Evolutionary conservation across 2,113 vertebrate species (phyloP), one percentile per base, ranked within the genome.

Genomic region (Copsychus sechellarum): DNA sequence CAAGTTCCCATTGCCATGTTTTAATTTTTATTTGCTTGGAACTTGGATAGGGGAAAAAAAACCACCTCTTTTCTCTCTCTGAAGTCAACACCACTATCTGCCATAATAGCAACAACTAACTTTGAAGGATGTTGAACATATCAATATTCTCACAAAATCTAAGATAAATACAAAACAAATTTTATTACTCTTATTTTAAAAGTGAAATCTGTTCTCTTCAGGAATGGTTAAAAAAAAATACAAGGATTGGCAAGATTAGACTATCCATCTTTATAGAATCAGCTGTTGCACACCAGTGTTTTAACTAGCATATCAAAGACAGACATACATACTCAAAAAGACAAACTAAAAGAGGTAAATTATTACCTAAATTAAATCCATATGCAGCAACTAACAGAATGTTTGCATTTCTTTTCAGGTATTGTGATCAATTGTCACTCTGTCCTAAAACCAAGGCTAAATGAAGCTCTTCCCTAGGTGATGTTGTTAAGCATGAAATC

Each of bases 311-410:
- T 56, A 85, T 47, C 47, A 73, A 80, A 94, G 72, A 42, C 78
- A 83, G 73, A 77, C 42, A 48, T 4, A 38, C 12, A 65, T 38
- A 47, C 16, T 58, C 56, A 88, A 78, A 94, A 81, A 95, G 69
- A 38, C 51, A 92, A 94, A 90, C 67, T 56, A 51, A 50, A 77
- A 78, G 34, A n/a, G 81, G 91, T 90, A 83, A 97, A 95, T 92
- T 73, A 90, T 88, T 94, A 94, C 85, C 92, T 54, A 96, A 86
- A 92, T 58, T 66, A 93, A 96, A 88, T 66, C 36, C 81, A 78
- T 77, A 86, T 47, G 36, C 56, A 86, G 92, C 67, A 96, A 87
- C 62, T 87, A 93, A 86, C 2, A 4, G 51, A 81, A 83, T 70
- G 40, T 94, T 83, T 94, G 42, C 81, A 60, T 61, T 95, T 94